Evolutionary conservation across 2,888 invertebrate genomes (phyloP).

Genomic region (Hyalella azteca): DNA sequence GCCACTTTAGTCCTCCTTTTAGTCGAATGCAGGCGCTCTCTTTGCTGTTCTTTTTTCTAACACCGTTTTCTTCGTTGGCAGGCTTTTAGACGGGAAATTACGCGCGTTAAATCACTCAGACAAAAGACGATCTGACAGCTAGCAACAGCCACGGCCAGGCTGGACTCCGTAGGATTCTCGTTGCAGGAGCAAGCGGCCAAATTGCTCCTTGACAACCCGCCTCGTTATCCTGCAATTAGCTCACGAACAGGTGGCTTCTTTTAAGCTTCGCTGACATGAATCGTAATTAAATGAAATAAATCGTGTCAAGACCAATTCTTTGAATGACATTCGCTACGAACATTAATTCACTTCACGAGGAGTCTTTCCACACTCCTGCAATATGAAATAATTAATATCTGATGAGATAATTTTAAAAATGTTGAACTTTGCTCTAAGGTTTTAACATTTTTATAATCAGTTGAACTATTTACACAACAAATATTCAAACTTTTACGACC

Average conservation of each 20-base stretch:
- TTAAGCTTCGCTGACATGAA: neutral
- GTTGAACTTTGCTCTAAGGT: no score
- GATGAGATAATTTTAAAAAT: no score
- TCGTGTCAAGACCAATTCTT: no score
- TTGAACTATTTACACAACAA: no score
- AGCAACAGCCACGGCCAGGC: neutral
- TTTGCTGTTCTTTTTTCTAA: neutral
- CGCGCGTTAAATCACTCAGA: constrained; percentile 19
- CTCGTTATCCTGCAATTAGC: constrained; percentile 28
- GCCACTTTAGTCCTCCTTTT: constrained; percentile 20
- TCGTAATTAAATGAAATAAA: constrained; percentile 5
- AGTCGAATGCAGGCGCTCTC: constrained; percentile 29
- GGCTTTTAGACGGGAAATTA: constrained; percentile 24
- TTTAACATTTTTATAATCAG: no score
- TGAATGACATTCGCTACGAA: no score
- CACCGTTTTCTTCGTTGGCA: neutral
- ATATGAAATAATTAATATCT: no score
- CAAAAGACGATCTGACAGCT: constrained; percentile 35
- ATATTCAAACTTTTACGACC: no score
- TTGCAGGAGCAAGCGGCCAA: no score
- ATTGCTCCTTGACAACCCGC: neutral
- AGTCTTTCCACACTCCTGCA: no score
- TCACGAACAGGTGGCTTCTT: neutral
- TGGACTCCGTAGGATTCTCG: neutral
- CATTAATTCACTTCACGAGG: no score